Percentiles rank a stretch among this genome's conserved stretches.
Evolutionary conservation across 2,113 vertebrate species (phyloP).

Genomic region (Phoenicopterus ruber): DNA sequence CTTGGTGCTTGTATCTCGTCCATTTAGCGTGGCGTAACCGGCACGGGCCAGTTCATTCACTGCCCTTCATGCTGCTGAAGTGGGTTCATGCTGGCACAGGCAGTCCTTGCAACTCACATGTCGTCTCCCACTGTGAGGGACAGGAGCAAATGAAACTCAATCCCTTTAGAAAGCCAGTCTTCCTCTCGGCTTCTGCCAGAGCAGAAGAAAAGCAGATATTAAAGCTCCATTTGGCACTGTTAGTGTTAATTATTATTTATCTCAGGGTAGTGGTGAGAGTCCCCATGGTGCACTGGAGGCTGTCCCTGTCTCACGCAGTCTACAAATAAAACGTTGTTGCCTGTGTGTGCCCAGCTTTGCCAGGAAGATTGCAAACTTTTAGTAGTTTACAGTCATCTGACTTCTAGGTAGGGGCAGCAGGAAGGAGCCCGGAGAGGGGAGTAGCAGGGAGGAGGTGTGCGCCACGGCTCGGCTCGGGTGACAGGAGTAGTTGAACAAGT

Average conservation of each 20-base stretch:
- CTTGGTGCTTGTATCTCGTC: not conserved
- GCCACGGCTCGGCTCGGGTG: not conserved
- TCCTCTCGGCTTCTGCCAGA: not conserved
- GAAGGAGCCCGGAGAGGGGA: not conserved
- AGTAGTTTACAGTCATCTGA: not conserved
- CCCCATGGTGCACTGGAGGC: not conserved
- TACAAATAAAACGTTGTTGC: not conserved
- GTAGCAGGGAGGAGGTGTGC: not conserved
- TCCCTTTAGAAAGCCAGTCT: not conserved
- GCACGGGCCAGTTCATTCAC: not conserved
- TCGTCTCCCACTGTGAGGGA: not conserved
- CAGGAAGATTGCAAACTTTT: not conserved
- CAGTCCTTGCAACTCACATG: not conserved
- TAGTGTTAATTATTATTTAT: not conserved
- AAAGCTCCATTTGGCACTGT: not conserved
- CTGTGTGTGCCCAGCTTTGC: not conserved
- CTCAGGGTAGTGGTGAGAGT: not conserved
- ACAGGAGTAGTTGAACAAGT: not conserved
- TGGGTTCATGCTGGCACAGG: not conserved
- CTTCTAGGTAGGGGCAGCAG: not conserved
- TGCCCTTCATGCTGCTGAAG: not conserved
- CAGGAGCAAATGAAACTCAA: not conserved
- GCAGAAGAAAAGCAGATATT: not conserved
- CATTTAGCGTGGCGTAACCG: accelerated
- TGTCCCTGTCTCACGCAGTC: not conserved